phyloP scores from a whole-genome alignment of 2,797 vertebrate genomes.

The Cheirogaleus major region DNA sequence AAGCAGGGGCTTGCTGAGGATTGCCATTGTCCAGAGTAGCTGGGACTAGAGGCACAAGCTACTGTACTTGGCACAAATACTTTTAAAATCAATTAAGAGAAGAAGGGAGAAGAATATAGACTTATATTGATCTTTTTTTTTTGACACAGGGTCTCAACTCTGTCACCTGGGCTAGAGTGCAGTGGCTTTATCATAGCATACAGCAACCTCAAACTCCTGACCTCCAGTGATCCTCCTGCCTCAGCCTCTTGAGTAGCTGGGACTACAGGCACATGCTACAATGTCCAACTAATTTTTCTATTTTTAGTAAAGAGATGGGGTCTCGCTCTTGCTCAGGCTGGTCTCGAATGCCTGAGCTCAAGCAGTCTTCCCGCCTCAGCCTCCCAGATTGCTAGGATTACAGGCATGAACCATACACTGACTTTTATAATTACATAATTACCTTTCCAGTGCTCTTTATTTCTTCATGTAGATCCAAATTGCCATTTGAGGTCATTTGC shows the following conservation, averaged over 20 bases:
- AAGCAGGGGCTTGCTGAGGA: neutral
- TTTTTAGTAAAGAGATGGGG: neutral
- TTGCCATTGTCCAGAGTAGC: neutral
- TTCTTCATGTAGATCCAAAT: neutral
- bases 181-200: neutral
- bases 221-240: neutral
- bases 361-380: neutral
- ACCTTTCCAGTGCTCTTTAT: neutral
- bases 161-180: neutral
- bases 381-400: neutral
- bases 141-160: no score
- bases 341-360: neutral
- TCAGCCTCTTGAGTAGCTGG: neutral
- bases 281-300: neutral
- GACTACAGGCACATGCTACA: neutral
- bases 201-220: neutral
- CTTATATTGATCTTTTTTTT: neutral
- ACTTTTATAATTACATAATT: slow-evolving; percentile 36
- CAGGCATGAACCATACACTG: neutral
- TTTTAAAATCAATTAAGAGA: neutral
- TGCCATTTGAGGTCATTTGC: neutral
- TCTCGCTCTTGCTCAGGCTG: neutral
- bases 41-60: neutral
- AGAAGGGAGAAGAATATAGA: neutral
- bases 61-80: neutral